Percentiles rank a stretch among this genome's conserved stretches.
These are phyloP conservation scores for Caerostris darwini DNA, from an alignment of 1,140 invertebrate genomes.

Conservation along the genomic window DNA sequence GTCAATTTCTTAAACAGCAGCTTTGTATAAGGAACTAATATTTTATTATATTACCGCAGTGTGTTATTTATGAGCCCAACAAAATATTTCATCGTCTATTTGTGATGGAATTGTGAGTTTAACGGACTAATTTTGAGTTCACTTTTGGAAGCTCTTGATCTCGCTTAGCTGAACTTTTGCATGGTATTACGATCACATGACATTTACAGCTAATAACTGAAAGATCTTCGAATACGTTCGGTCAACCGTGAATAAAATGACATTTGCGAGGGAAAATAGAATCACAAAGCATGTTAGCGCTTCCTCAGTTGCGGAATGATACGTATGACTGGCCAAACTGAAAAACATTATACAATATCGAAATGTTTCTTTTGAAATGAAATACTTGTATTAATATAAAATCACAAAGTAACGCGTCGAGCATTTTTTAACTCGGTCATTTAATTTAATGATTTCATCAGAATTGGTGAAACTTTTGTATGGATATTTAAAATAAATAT, in stretches of 20 bases:
- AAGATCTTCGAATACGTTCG: slow-evolving; percentile 28
- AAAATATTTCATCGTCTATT: neutral
- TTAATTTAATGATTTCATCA: no score
- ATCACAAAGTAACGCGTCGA: neutral
- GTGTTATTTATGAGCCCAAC: neutral
- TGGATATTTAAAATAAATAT: no score
- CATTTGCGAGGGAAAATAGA: slow-evolving; percentile 47
- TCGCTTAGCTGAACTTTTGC: neutral
- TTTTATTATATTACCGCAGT: no score
- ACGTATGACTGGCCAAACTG: slow-evolving; percentile 21
- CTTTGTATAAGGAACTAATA: neutral
- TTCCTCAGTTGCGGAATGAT: slow-evolving; percentile 23
- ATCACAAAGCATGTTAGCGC: neutral
- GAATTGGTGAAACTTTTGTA: no score
- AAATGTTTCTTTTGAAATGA: neutral
- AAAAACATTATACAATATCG: slow-evolving; percentile 12
- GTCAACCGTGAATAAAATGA: slow-evolving; percentile 45
- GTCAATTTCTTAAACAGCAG: neutral
- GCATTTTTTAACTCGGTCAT: neutral
- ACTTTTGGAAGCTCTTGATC: neutral
- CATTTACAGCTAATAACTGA: slow-evolving; percentile 45
- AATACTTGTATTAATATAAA: neutral
- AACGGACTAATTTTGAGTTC: neutral
- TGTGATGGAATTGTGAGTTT: neutral
- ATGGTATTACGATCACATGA: neutral